Evolutionary conservation across 2,113 vertebrate genomes (phyloP).

Genomic region (Macaca mulatta): DNA sequence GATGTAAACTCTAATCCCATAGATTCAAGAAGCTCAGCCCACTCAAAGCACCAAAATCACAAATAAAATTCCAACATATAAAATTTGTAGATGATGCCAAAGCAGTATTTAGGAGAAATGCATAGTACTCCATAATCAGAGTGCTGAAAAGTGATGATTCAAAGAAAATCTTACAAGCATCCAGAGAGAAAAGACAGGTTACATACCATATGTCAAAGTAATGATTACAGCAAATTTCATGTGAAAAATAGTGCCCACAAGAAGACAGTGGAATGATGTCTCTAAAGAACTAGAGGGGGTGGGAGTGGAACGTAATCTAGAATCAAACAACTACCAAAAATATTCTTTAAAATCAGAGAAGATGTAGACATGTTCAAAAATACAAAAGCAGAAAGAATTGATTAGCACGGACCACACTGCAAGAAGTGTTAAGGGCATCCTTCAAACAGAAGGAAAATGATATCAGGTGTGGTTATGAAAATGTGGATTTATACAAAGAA

Average conservation of each 20-base stretch:
- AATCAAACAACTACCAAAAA: neutral
- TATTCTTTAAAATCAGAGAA: neutral
- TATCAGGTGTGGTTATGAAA: neutral
- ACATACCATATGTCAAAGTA: neutral
- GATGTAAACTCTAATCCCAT: neutral
- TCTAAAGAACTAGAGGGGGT: too few relatives aligned
- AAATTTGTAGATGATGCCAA: neutral
- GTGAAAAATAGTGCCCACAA: neutral
- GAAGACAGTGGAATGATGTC: neutral
- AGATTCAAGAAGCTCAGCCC: neutral
- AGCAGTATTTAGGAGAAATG: neutral
- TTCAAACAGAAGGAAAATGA: neutral
- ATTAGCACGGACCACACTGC: rapidly evolving
- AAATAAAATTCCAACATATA: neutral
- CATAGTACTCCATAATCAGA: neutral
- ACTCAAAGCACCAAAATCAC: neutral
- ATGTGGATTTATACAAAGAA: neutral
- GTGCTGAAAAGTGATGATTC: neutral
- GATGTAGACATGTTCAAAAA: neutral
- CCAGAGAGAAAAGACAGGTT: neutral
- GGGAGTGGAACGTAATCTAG: neutral
- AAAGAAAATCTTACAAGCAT: neutral
- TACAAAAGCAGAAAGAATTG: neutral
- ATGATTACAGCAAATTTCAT: neutral
- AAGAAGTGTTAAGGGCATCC: neutral